Percentiles rank a stretch among this genome's conserved stretches.
Conservation (phyloP, 2,888 invertebrate genomes). For the Leptodirus hochenwartii region DNA sequence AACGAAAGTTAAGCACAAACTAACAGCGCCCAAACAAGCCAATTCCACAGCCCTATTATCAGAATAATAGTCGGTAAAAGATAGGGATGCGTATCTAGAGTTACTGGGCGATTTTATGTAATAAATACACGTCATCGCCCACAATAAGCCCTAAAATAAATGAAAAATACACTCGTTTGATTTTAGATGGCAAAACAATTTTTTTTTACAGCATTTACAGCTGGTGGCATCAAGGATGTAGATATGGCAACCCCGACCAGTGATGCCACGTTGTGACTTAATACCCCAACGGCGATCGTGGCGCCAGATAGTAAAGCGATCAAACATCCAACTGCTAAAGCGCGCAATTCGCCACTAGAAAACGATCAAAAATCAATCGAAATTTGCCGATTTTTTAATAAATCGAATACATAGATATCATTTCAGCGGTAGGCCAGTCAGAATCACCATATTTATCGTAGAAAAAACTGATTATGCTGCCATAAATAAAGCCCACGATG, state of each 20-base stretch:
- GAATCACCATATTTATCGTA: slow-evolving; percentile 37
- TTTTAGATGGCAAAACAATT: neutral
- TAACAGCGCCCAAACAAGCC: slow-evolving; percentile 43
- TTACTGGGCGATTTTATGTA: slow-evolving; percentile 30
- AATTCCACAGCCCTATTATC: slow-evolving; percentile 40
- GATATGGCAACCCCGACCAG: slow-evolving; percentile 70
- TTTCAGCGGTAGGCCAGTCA: slow-evolving; percentile 47
- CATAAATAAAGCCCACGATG: slow-evolving; percentile 48
- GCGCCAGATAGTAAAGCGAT: slow-evolving; percentile 65
- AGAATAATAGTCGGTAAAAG: slow-evolving; percentile 34
- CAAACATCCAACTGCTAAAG: slow-evolving; percentile 48
- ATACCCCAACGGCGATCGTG: slow-evolving; percentile 55
- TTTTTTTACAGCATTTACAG: slow-evolving; percentile 49
- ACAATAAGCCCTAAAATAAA: slow-evolving; percentile 36
- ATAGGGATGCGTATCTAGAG: slow-evolving; percentile 24
- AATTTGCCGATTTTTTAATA: no score
- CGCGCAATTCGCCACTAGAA: slow-evolving; percentile 42
- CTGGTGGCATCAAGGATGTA: slow-evolving; percentile 60
- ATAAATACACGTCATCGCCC: slow-evolving; percentile 41
- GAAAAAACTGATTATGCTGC: slow-evolving; percentile 35
- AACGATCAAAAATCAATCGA: slow-evolving; percentile 2
- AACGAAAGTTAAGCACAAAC: slow-evolving; percentile 50
- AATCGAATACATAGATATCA: slow-evolving; percentile 34
- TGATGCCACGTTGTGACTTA: slow-evolving; percentile 64
- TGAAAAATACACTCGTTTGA: neutral